Conservation (phyloP, 2,797 vertebrate species). For the Heteromormyrus szaboi region DNA sequence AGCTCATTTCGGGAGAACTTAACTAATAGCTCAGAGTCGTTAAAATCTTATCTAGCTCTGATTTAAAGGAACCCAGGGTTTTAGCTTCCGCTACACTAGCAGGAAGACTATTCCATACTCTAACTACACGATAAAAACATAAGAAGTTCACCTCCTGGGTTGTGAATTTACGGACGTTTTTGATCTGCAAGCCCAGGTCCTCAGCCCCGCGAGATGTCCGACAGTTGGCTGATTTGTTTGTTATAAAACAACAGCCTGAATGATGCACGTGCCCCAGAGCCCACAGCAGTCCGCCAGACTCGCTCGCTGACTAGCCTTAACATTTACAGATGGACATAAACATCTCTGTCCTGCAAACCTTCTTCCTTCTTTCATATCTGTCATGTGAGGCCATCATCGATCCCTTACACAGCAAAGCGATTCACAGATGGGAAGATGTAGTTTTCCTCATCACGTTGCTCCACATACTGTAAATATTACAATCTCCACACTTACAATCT, state of each 20-base stretch:
- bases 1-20: too few species aligned
- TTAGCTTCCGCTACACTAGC: too few species aligned
- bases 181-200: background rate
- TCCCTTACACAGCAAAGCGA: background rate
- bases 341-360: background rate
- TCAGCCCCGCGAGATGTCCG: background rate
- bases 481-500: background rate
- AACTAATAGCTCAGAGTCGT: too few species aligned
- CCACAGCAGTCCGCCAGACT: background rate
- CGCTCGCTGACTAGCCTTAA: background rate
- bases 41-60: too few species aligned
- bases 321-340: constrained; percentile 15
- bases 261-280: background rate
- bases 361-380: background rate
- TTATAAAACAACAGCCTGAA: constrained; percentile 5
- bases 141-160: background rate
- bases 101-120: too few species aligned
- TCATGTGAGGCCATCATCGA: background rate
- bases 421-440: background rate
- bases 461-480: background rate
- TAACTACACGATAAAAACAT: too few species aligned
- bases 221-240: background rate
- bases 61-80: too few species aligned
- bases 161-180: background rate
- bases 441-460: background rate